phyloP scores from a whole-genome alignment of 2,888 invertebrate species.

The Micropterix aruncella region DNA sequence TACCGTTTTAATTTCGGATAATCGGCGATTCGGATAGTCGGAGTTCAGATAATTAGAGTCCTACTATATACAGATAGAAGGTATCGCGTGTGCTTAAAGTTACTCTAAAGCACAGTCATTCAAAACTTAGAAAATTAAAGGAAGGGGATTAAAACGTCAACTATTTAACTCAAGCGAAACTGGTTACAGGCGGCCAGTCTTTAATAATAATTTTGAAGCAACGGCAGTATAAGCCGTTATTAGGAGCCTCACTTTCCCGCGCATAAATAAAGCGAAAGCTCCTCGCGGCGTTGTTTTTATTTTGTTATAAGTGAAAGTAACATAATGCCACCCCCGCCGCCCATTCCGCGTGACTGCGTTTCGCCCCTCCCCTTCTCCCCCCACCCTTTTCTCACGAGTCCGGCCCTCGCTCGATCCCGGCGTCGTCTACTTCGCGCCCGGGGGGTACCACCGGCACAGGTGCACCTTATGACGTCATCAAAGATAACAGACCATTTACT shows the following conservation, averaged over 20 bases:
- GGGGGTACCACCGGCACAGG: slow-evolving; percentile 5
- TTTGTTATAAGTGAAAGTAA: background rate
- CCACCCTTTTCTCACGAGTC: no score
- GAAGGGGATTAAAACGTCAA: no score
- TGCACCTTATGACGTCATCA: slow-evolving; percentile 11
- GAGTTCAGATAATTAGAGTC: no score
- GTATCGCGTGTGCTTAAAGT: background rate
- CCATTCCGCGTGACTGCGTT: background rate
- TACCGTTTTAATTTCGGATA: no score
- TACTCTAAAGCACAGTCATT: slow-evolving; percentile 1
- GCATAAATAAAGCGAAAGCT: background rate
- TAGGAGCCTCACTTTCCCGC: background rate
- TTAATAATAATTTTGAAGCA: background rate
- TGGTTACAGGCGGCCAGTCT: background rate
- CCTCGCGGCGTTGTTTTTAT: background rate
- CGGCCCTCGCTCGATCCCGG: no score
- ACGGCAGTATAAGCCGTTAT: background rate
- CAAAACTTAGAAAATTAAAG: no score
- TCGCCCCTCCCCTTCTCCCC: background rate
- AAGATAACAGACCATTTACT: slow-evolving; percentile 10
- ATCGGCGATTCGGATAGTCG: no score
- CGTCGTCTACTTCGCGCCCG: background rate
- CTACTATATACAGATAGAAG: slow-evolving; percentile 1
- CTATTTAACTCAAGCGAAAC: no score
- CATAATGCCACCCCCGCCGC: background rate